Conservation (phyloP, 2,888 invertebrate species). For the Lasioglossum zephyrum region DNA sequence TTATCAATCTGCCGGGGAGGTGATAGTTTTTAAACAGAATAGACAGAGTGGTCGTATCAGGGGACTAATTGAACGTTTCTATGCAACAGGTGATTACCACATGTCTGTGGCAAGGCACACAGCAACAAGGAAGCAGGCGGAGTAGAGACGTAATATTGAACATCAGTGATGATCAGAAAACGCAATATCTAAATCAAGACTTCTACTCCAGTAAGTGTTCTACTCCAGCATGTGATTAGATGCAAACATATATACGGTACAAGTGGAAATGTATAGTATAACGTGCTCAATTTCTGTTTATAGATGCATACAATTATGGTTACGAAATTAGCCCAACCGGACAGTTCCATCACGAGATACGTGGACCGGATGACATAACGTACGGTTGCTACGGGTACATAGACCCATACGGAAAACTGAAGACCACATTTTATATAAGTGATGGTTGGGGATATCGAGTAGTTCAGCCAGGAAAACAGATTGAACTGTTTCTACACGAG, state of each 20-base stretch:
- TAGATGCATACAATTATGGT: conserved; percentile 91
- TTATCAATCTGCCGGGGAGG: neutral
- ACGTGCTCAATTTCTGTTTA: neutral
- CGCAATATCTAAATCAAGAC: conserved; percentile 91
- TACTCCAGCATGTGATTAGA: neutral
- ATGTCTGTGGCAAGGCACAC: conserved; percentile 82
- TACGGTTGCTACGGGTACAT: conserved; percentile 93
- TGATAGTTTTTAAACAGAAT: neutral
- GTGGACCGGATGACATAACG: conserved; percentile 91
- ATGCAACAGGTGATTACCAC: conserved; percentile 84
- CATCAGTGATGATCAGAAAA: conserved; percentile 90
- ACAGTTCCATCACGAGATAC: conserved; percentile 92
- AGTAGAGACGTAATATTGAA: conserved; percentile 89
- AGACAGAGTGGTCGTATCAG: neutral
- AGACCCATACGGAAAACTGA: conserved; percentile 88
- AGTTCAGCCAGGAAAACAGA: conserved; percentile 88
- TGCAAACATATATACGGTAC: neutral
- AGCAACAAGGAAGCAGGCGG: conserved; percentile 72
- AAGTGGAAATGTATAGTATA: neutral
- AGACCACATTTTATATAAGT: conserved; percentile 91
- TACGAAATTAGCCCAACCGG: conserved; percentile 90
- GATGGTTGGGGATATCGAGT: conserved; percentile 92
- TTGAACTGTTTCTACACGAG: conserved; percentile 88
- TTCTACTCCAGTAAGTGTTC: conserved; percentile 89
- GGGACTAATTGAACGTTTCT: conserved; percentile 27